These are phyloP conservation scores for Tadarida brasiliensis DNA, from an alignment of 2,797 vertebrate genomes.

Conservation along the genomic window DNA sequence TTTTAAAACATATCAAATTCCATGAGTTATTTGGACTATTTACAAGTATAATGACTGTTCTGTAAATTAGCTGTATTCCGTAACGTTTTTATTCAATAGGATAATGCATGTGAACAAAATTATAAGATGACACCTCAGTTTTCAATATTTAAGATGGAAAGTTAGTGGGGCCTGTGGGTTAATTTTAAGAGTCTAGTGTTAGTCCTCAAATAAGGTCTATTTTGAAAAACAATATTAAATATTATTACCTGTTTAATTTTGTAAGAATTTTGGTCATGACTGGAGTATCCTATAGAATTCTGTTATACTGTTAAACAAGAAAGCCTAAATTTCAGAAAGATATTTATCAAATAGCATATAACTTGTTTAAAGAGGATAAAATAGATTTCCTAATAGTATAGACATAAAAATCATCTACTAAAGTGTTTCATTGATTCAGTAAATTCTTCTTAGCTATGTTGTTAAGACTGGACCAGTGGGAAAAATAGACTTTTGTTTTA, in stretches of 20 bases:
- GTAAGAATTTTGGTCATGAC: not conserved
- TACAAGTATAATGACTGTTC: not conserved
- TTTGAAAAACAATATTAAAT: slow-evolving; percentile 9
- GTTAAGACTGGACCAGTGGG: not conserved
- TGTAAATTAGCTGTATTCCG: not conserved
- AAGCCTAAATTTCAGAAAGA: not conserved
- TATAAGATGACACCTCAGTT: not conserved
- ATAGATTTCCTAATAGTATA: not conserved
- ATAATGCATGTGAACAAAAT: not conserved
- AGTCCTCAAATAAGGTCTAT: not conserved
- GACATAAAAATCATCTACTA: not conserved
- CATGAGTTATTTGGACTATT: not conserved
- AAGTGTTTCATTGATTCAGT: not conserved
- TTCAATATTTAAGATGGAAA: not conserved
- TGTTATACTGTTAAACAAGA: not conserved
- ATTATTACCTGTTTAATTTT: not conserved
- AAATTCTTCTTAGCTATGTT: not conserved
- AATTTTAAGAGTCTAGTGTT: not conserved
- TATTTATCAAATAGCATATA: not conserved
- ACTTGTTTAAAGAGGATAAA: not conserved
- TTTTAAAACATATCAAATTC: not conserved
- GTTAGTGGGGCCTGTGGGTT: not conserved
- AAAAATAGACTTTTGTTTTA: not conserved
- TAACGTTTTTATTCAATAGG: not conserved
- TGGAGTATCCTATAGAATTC: not conserved